A percentile compares a stretch with the other conserved stretches of the same genome.
phyloP scores from a whole-genome alignment of 2,888 invertebrate species.

The Tipula vernalis region DNA sequence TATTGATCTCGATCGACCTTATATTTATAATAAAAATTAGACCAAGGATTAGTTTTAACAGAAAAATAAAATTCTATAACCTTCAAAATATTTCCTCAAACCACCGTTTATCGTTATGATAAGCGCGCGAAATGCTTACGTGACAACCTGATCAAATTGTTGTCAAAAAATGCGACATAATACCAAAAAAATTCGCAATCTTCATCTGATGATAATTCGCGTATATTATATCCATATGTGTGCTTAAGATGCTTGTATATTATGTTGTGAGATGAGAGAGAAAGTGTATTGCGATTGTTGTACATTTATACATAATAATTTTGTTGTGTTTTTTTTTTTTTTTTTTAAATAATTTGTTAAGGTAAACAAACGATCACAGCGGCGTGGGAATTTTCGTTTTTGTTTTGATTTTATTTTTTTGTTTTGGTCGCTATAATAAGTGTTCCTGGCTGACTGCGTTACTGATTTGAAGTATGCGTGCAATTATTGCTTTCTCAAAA shows the following conservation, averaged over 20 bases:
- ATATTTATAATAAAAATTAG: constrained; percentile 4
- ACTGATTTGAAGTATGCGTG: not conserved
- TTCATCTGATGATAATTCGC: not conserved
- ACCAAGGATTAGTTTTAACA: constrained; percentile 4
- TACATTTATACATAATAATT: not conserved
- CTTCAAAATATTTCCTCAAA: not conserved
- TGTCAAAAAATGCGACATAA: not conserved
- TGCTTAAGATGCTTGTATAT: not conserved
- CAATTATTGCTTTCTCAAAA: not conserved
- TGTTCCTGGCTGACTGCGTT: not conserved
- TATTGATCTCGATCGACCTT: not conserved
- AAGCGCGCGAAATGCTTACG: not conserved
- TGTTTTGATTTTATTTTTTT: not conserved
- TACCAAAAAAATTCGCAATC: not conserved
- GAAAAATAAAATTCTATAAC: not conserved
- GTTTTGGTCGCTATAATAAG: not conserved
- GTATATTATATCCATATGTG: not conserved
- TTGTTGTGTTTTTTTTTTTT: not conserved
- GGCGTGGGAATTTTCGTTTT: not conserved
- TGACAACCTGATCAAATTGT: not conserved
- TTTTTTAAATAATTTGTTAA: not conserved
- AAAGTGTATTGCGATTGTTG: not conserved
- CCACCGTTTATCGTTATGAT: not conserved
- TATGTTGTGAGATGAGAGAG: not conserved
- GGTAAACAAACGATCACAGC: not conserved